Conservation (phyloP, 2,888 invertebrate genomes). For the Meiosimyza platycephala region DNA sequence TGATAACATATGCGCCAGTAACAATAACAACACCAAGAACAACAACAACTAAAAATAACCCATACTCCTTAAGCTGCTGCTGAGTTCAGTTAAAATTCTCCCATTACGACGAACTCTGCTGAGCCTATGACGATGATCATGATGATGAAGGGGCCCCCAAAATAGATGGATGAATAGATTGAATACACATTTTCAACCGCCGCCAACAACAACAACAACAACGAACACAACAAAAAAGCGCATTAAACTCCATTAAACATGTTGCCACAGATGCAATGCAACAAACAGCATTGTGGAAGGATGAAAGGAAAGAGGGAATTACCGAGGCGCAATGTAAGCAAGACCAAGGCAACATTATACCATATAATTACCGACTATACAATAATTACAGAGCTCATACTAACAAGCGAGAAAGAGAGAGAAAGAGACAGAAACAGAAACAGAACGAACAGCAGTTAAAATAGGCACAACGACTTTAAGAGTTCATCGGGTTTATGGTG, state of each 20-base stretch:
- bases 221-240: slow-evolving; percentile 43
- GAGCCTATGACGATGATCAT: not conserved
- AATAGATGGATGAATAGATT: slow-evolving; percentile 32
- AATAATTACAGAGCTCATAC: slow-evolving; percentile 21
- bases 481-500: not conserved
- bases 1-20: not conserved
- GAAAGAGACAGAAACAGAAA: not conserved
- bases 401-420: slow-evolving; percentile 12
- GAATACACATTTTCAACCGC: slow-evolving; percentile 13
- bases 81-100: slow-evolving; percentile 19
- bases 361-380: slow-evolving; percentile 34
- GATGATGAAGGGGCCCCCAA: not conserved
- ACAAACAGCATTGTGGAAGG: slow-evolving; percentile 27
- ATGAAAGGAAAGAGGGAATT: slow-evolving; percentile 33
- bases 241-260: slow-evolving; percentile 46
- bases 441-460: slow-evolving; percentile 8
- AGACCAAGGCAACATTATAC: slow-evolving; percentile 28
- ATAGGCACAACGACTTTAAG: not conserved
- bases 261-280: slow-evolving; percentile 3
- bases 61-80: not conserved
- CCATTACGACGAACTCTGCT: slow-evolving; percentile 11
- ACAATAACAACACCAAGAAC: not conserved
- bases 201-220: slow-evolving; percentile 25
- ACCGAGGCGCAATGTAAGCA: slow-evolving; percentile 2
- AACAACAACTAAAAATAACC: slow-evolving; percentile 8